Evolutionary conservation across 1,140 invertebrate species (phyloP).

Genomic region (Muscidifurax raptorellus): DNA sequence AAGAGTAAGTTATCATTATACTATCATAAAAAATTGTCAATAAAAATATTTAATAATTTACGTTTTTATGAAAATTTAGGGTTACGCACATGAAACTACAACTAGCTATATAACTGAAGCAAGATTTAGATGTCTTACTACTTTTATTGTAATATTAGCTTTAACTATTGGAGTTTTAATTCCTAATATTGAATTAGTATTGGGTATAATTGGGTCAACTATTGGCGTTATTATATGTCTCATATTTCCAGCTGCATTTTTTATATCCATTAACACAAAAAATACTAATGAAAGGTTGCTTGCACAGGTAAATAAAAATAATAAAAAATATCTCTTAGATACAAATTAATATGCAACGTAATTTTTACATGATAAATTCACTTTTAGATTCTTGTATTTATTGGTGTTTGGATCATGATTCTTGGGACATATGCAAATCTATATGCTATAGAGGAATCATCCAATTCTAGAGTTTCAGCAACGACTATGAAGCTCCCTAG

Average conservation of each 20-base stretch:
- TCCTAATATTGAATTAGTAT: conserved; percentile 93
- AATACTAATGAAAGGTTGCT: conserved; percentile 84
- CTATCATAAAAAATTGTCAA: not conserved
- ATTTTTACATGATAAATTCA: conserved; percentile 49
- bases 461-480: conserved; percentile 58
- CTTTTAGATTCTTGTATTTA: conserved; percentile 82
- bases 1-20: conserved; percentile 78
- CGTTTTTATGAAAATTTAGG: conserved; percentile 60
- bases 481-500: conserved; percentile 62
- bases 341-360: conserved; percentile 39
- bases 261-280: conserved; percentile 83
- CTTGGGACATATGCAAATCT: conserved; percentile 92
- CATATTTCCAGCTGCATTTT: conserved; percentile 90
- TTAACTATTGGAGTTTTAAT: conserved; percentile 86
- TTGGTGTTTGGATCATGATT: conserved; percentile 88
- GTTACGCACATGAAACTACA: conserved; percentile 75
- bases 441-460: conserved; percentile 81
- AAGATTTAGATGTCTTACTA: conserved; percentile 87
- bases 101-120: conserved; percentile 84
- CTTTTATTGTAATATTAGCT: conserved; percentile 85
- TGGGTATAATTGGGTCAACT: conserved; percentile 94
- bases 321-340: not conserved
- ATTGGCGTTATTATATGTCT: conserved; percentile 96
- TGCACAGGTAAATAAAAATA: conserved; percentile 78
- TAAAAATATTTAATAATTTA: not conserved